Evolutionary conservation across 1,140 invertebrate species (phyloP).

Genomic region (Theocolax elegans): DNA sequence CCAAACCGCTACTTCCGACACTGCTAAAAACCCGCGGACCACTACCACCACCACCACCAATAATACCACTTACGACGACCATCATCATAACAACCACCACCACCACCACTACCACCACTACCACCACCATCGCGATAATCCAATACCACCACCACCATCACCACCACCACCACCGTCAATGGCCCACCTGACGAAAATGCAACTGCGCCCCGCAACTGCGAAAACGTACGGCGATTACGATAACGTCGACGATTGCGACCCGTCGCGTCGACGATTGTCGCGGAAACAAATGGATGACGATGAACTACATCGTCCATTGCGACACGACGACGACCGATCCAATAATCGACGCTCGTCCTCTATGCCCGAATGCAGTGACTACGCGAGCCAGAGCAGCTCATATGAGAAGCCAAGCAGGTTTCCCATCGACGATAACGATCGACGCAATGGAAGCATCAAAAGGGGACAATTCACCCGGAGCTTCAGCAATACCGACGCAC

Average conservation of each 20-base stretch:
- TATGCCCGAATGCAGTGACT: constrained; percentile 65
- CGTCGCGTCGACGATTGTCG: constrained; percentile 20
- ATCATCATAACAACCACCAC: constrained; percentile 22
- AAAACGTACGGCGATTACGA: constrained; percentile 15
- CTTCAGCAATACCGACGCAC: constrained; percentile 83
- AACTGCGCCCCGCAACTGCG: constrained; percentile 45
- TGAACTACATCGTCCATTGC: constrained; percentile 4
- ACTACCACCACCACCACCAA: constrained; percentile 23
- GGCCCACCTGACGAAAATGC: constrained; percentile 51
- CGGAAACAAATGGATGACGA: constrained; percentile 25
- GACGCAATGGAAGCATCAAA: constrained; percentile 62
- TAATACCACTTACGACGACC: constrained; percentile 26
- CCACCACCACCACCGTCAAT: constrained; percentile 40
- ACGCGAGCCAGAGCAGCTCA: constrained; percentile 61
- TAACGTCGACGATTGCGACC: constrained; percentile 2
- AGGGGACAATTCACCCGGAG: constrained; percentile 82
- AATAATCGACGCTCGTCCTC: constrained; percentile 63
- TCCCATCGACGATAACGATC: constrained; percentile 40
- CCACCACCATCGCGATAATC: constrained; percentile 47
- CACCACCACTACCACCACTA: constrained; percentile 24
- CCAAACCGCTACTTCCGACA: constrained; percentile 68
- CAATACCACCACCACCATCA: constrained; percentile 47
- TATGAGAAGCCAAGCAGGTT: constrained; percentile 64
- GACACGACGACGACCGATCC: constrained; percentile 49
- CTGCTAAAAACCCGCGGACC: constrained; percentile 64